These are phyloP conservation scores for fruit fly (Drosophila melanogaster) DNA, from an alignment of 1,140 invertebrate species.

Conservation along the genomic window Release_6_plus_ISO1_MT NT_033777.3:17338001-17338500, in stretches of 20 bases:
- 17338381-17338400: constrained; percentile 29
- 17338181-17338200: constrained; percentile 28
- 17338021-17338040: constrained; percentile 53
- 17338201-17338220: constrained; percentile 59
- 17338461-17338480: constrained; percentile 57
- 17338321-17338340: not conserved
- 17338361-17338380: constrained; percentile 53
- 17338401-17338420: constrained; percentile 45
- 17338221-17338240: constrained; percentile 63
- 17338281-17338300: constrained; percentile 81
- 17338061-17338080: constrained; percentile 79
- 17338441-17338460: constrained; percentile 46
- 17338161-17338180: constrained; percentile 22
- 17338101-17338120: constrained; percentile 59
- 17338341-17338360: constrained; percentile 35
- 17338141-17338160: constrained; percentile 51
- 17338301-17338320: constrained; percentile 19
- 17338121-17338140: constrained; percentile 32
- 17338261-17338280: constrained; percentile 83
- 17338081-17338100: constrained; percentile 67
- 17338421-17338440: constrained; percentile 68
- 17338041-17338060: constrained; percentile 64
- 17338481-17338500: constrained; percentile 24
- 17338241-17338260: constrained; percentile 76
- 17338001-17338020: constrained; percentile 47